Conservation (phyloP, 2,797 vertebrate species). For the Gila robusta region DNA sequence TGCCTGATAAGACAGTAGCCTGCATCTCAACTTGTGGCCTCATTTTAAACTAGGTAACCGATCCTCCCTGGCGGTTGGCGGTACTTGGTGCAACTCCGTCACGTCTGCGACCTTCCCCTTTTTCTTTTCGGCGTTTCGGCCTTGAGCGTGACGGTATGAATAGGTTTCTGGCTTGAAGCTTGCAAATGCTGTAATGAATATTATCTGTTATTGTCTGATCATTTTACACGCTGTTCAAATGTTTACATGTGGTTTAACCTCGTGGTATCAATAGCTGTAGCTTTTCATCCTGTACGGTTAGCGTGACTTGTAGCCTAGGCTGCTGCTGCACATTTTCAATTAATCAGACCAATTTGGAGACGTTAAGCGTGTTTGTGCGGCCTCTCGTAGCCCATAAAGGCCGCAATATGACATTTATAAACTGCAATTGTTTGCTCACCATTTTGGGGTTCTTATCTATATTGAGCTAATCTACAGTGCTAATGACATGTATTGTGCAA, state of each 20-base stretch:
- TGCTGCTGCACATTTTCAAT: constrained; percentile 60
- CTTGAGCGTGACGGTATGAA: background rate
- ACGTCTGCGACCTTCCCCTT: background rate
- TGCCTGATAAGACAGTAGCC: constrained; percentile 39
- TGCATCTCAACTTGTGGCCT: constrained; percentile 45
- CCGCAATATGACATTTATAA: constrained; percentile 44
- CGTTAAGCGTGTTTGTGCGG: constrained; percentile 60
- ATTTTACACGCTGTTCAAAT: constrained; percentile 55
- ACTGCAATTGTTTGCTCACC: constrained; percentile 47
- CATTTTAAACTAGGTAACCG: constrained; percentile 48
- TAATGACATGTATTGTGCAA: constrained; percentile 34
- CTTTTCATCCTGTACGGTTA: constrained; percentile 61
- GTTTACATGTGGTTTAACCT: constrained; percentile 69
- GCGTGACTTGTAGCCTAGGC: constrained; percentile 61
- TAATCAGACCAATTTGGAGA: constrained; percentile 69
- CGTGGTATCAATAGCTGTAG: constrained; percentile 62
- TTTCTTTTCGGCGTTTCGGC: background rate
- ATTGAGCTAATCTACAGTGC: constrained; percentile 37
- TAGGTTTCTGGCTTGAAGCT: background rate
- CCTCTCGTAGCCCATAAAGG: constrained; percentile 59
- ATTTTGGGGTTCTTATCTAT: constrained; percentile 37
- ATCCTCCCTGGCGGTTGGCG: constrained; percentile 25
- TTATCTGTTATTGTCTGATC: constrained; percentile 47
- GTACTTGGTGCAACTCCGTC: background rate
- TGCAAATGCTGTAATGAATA: constrained; percentile 33